Conservation (phyloP, 2,888 invertebrate genomes). For the Ferdinandea cuprea region DNA sequence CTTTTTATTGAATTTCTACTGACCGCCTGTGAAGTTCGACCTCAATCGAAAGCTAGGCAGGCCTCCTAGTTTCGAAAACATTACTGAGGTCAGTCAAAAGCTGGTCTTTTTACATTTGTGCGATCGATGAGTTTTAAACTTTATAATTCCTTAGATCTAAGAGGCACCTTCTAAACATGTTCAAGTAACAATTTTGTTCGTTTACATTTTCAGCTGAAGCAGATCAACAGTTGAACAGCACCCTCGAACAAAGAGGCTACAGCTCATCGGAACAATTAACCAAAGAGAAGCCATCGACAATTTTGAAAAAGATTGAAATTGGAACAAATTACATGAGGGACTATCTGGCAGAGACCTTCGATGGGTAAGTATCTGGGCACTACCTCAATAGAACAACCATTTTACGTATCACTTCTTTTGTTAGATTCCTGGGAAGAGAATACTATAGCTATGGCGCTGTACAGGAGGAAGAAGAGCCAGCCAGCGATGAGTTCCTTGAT, state of each 20-base stretch:
- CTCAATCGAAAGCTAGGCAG: no score
- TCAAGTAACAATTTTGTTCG: no score
- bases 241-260: constrained; percentile 80
- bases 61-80: no score
- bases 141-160: no score
- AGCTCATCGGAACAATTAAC: constrained; percentile 79
- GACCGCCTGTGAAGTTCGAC: no score
- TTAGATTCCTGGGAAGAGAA: constrained; percentile 81
- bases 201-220: constrained; percentile 80
- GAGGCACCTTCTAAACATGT: background rate
- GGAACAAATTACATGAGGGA: constrained; percentile 81
- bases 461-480: constrained; percentile 79
- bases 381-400: constrained; percentile 1
- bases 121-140: no score
- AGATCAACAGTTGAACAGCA: constrained; percentile 81
- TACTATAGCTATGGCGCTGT: constrained; percentile 77
- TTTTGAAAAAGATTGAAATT: constrained; percentile 82
- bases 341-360: constrained; percentile 81
- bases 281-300: constrained; percentile 82
- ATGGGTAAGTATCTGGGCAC: constrained; percentile 79
- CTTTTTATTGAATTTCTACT: no score
- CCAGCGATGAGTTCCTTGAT: constrained; percentile 79
- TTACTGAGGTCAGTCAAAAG: no score
- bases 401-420: constrained; percentile 35
- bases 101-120: no score